Conservation (phyloP, 2,797 vertebrate species). For the Acridotheres tristis region DNA sequence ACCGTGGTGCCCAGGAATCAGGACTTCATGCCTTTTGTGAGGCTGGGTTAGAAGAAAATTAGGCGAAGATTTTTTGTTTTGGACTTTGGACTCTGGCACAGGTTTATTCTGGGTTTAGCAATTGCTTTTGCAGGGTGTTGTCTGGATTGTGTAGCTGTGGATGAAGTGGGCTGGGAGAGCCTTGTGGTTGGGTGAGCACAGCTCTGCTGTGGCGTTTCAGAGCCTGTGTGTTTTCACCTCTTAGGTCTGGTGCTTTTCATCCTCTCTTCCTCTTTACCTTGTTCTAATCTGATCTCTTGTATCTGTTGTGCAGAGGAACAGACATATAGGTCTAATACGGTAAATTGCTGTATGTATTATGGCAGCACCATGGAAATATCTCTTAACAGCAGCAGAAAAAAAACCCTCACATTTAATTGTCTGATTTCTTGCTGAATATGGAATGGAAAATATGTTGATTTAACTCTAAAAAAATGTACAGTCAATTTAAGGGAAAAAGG, state of each 20-base stretch:
- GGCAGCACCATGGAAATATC: slow-evolving; percentile 53
- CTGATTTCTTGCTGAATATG: slow-evolving; percentile 72
- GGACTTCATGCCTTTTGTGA: background rate
- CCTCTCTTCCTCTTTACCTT: background rate
- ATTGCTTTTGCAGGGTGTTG: background rate
- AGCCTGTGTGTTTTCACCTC: background rate
- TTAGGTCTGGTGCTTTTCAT: slow-evolving; percentile 13
- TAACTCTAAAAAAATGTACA: slow-evolving; percentile 74
- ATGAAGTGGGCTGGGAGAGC: background rate
- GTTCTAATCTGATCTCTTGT: slow-evolving; percentile 16
- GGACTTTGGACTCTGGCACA: background rate
- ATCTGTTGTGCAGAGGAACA: slow-evolving; percentile 42
- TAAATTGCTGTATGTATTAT: slow-evolving; percentile 44
- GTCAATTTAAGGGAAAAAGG: slow-evolving; percentile 4
- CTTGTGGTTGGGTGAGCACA: background rate
- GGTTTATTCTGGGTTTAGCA: background rate
- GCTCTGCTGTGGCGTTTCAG: background rate
- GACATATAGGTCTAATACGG: slow-evolving; percentile 34
- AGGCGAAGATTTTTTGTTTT: background rate
- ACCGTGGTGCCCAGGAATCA: fast-evolving
- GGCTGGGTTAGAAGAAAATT: background rate
- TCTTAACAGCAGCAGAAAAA: slow-evolving; percentile 39
- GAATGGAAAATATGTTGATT: slow-evolving; percentile 77
- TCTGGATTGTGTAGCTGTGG: background rate
- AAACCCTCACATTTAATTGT: slow-evolving; percentile 51